These are phyloP conservation scores for Cancer borealis DNA, from an alignment of 2,888 invertebrate genomes.

Conservation along the genomic window DNA sequence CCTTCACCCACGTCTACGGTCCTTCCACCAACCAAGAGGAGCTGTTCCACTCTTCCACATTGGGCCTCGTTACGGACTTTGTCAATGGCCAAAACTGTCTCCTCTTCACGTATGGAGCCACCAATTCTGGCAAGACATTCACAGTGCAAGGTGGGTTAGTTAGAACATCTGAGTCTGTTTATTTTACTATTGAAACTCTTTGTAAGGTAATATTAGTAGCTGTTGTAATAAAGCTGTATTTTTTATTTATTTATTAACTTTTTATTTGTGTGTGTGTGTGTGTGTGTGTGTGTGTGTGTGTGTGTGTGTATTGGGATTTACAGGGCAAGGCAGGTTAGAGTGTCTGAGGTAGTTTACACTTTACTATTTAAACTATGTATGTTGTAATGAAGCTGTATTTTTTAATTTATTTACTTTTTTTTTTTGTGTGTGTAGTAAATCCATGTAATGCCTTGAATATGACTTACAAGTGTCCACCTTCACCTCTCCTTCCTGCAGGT, in stretches of 20 bases:
- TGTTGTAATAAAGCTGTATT: neutral
- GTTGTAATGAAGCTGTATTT: too few species aligned
- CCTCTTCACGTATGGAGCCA: constrained; percentile 92
- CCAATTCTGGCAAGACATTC: constrained; percentile 93
- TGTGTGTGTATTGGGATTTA: too few species aligned
- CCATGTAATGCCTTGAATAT: neutral
- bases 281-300: too few species aligned
- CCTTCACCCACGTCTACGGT: constrained; percentile 83
- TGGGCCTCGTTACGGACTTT: constrained; percentile 84
- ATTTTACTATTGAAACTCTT: neutral
- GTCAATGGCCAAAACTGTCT: constrained; percentile 86
- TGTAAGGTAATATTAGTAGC: neutral
- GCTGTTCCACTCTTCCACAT: constrained; percentile 84
- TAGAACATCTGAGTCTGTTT: neutral
- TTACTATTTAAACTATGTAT: too few species aligned
- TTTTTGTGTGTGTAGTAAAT: too few species aligned
- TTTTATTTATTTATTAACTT: neutral
- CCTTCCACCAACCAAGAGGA: constrained; percentile 81
- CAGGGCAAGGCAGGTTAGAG: too few species aligned
- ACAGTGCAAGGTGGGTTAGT: constrained; percentile 84
- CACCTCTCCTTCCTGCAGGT: constrained; percentile 25
- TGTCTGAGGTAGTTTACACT: too few species aligned
- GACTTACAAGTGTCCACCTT: neutral
- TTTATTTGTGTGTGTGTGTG: too few species aligned
- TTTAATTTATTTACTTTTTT: too few species aligned